phyloP scores from a whole-genome alignment of 2,888 invertebrate species.

The Lasius platythorax region DNA sequence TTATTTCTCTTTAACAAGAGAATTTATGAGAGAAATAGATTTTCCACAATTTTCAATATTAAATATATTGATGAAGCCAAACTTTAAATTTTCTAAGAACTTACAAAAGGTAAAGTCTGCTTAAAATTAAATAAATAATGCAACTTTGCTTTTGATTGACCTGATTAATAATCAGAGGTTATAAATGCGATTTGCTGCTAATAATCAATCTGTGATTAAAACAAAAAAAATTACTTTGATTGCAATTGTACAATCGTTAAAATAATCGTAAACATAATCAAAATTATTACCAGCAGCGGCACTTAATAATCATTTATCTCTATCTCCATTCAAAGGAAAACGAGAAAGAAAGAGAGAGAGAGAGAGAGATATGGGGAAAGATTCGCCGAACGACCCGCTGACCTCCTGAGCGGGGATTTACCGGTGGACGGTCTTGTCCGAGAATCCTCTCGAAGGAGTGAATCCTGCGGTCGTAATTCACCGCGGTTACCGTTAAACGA shows the following conservation, averaged over 20 bases:
- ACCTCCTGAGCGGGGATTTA: slow-evolving; percentile 65
- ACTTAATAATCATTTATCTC: slow-evolving; percentile 1
- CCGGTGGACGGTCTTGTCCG: slow-evolving; percentile 26
- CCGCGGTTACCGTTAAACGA: slow-evolving; percentile 52
- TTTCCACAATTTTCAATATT: background rate
- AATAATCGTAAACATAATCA: background rate
- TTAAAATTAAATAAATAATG: background rate
- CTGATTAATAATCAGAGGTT: background rate
- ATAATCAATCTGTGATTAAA: background rate
- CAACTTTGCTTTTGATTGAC: background rate
- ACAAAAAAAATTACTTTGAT: background rate
- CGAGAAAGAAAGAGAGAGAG: background rate
- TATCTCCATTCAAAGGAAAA: background rate
- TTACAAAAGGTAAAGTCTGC: background rate
- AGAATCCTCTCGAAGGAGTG: slow-evolving; percentile 43
- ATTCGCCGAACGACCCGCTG: slow-evolving; percentile 66
- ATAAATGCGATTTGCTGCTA: background rate
- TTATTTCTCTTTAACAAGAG: background rate
- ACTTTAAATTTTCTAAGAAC: background rate
- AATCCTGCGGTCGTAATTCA: slow-evolving; percentile 64
- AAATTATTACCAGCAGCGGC: background rate
- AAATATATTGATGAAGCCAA: background rate
- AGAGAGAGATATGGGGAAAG: slow-evolving; percentile 39
- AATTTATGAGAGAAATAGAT: background rate
- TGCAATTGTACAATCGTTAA: background rate